Percentiles rank a stretch among this genome's conserved stretches.
Evolutionary conservation across 2,113 vertebrate species (phyloP).

Genomic region (Salvelinus namaycush): DNA sequence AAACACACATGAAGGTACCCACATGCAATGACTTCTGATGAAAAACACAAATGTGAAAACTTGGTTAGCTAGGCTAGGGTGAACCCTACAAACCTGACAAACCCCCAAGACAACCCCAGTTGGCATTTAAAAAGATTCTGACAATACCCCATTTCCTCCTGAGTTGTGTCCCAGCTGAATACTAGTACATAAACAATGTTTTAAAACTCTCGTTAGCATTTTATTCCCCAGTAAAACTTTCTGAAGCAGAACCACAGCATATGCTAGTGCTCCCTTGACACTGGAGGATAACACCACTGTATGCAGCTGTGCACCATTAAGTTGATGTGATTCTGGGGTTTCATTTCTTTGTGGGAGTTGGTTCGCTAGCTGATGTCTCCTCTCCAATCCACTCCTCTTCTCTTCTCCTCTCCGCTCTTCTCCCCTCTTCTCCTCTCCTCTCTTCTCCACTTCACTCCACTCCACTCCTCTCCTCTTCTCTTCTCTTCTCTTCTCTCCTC

Average conservation of each 20-base stretch:
- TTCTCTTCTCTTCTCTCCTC: too few relatives aligned
- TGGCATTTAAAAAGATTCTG: constrained; percentile 50
- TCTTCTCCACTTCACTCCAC: too few relatives aligned
- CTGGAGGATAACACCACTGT: constrained; percentile 47
- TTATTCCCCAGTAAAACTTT: constrained; percentile 54
- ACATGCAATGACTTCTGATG: too few relatives aligned
- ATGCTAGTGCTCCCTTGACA: constrained; percentile 55
- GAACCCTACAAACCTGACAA: constrained; percentile 47
- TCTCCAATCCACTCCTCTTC: too few relatives aligned
- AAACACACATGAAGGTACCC: too few relatives aligned
- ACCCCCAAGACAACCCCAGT: constrained; percentile 45
- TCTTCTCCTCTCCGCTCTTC: too few relatives aligned
- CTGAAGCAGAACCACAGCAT: constrained; percentile 59
- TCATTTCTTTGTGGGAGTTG: constrained; percentile 78
- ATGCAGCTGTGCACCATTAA: constrained; percentile 59
- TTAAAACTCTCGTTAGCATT: constrained; percentile 68
- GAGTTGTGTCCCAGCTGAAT: constrained; percentile 69
- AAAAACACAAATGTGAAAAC: background rate
- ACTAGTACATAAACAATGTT: constrained; percentile 69
- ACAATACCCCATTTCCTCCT: constrained; percentile 61
- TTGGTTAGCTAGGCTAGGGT: background rate
- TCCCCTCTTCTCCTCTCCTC: constrained; percentile 19
- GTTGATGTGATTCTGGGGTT: constrained; percentile 68
- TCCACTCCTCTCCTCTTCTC: too few relatives aligned
- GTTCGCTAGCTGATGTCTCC: constrained; percentile 63